These are phyloP conservation scores for Nesidiocoris tenuis DNA, from an alignment of 2,888 invertebrate species.

Conservation along the genomic window DNA sequence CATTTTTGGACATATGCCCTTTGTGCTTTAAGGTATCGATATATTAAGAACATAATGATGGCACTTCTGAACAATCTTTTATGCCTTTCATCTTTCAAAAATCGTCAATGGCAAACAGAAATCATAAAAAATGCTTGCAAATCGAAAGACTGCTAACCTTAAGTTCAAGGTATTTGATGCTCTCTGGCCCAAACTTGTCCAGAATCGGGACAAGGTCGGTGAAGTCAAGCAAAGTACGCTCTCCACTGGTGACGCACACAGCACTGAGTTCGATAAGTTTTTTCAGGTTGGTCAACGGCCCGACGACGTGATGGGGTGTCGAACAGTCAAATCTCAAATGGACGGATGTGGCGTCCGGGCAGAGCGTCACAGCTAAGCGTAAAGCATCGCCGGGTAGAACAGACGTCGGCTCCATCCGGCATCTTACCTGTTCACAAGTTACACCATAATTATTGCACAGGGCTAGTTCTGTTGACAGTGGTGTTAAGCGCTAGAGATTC, in stretches of 20 bases:
- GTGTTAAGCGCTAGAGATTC: too few species aligned
- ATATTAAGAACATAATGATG: too few species aligned
- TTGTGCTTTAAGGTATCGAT: too few species aligned
- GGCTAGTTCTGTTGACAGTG: too few species aligned
- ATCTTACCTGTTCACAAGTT: constrained; percentile 50
- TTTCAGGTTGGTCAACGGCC: constrained; percentile 47
- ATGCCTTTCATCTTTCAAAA: too few species aligned
- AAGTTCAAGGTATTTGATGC: constrained; percentile 48
- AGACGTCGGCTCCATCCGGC: constrained; percentile 51
- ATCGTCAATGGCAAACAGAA: too few species aligned
- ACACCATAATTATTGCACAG: too few species aligned
- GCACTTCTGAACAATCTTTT: too few species aligned
- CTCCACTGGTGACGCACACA: constrained; percentile 53
- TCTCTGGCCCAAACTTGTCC: constrained; percentile 49
- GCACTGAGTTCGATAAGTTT: constrained; percentile 51
- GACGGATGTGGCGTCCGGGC: constrained; percentile 51
- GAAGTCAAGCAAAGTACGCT: constrained; percentile 52
- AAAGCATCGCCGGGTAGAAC: constrained; percentile 52
- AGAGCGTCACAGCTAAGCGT: constrained; percentile 51
- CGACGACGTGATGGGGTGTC: constrained; percentile 52
- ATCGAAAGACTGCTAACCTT: too few species aligned
- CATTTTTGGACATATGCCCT: too few species aligned
- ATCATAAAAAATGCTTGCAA: too few species aligned
- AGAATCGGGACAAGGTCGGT: constrained; percentile 51
- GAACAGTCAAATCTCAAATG: constrained; percentile 51